These are phyloP conservation scores for Ailurus styani DNA, from an alignment of 2,113 vertebrate species.

Conservation along the genomic window DNA sequence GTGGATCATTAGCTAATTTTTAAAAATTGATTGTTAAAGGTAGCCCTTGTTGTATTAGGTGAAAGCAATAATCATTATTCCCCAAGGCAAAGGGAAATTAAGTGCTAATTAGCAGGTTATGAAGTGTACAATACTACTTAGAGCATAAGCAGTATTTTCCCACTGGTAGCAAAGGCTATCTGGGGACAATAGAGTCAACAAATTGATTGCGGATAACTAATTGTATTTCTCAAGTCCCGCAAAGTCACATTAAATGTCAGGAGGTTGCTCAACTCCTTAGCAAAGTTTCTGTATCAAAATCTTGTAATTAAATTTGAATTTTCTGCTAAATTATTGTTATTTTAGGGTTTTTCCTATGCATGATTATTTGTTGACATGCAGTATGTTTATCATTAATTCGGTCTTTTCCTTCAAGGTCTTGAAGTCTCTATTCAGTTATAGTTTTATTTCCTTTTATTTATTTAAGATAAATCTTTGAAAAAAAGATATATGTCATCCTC, in stretches of 20 bases:
- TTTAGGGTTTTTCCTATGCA: neutral
- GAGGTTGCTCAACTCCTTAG: neutral
- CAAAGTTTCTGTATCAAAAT: neutral
- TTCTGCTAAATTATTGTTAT: neutral
- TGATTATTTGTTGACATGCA: neutral
- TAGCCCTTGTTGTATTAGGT: slow-evolving; percentile 19
- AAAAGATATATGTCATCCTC: neutral
- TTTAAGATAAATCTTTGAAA: neutral
- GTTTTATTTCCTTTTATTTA: neutral
- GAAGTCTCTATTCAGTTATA: neutral
- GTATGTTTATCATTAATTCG: neutral
- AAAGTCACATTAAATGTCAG: neutral
- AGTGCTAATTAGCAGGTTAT: slow-evolving; percentile 52
- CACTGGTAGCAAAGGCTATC: neutral
- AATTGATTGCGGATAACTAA: slow-evolving; percentile 29
- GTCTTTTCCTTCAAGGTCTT: slow-evolving; percentile 8
- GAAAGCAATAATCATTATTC: slow-evolving; percentile 22
- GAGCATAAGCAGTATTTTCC: slow-evolving; percentile 19
- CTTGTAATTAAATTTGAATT: slow-evolving; percentile 7
- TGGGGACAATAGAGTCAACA: neutral
- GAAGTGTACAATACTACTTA: slow-evolving; percentile 1
- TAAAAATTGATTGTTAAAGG: slow-evolving; percentile 25
- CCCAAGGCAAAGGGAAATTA: slow-evolving; percentile 36
- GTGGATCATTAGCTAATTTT: slow-evolving; percentile 32
- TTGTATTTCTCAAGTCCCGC: neutral